phyloP scores from a whole-genome alignment of 2,113 vertebrate genomes.

The Sakesphorus luctuosus region DNA sequence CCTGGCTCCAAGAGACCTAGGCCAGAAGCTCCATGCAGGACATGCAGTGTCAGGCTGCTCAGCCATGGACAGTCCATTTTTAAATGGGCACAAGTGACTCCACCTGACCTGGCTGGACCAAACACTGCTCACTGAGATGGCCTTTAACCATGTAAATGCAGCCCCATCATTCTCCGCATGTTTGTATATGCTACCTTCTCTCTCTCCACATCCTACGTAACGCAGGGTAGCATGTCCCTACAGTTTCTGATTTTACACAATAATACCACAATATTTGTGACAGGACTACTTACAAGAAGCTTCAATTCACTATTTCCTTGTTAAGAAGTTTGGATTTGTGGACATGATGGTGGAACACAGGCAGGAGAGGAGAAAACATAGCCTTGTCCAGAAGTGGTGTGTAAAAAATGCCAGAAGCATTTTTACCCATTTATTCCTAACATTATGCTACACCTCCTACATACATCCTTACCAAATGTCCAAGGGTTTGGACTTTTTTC shows the following conservation, averaged over 20 bases:
- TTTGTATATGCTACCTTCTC: background rate
- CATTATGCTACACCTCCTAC: background rate
- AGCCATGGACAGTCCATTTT: background rate
- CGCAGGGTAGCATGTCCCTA: background rate
- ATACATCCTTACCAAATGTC: background rate
- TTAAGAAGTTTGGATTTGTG: background rate
- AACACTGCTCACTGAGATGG: background rate
- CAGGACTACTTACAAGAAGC: background rate
- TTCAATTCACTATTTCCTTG: background rate
- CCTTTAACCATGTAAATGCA: background rate
- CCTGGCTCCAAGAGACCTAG: background rate
- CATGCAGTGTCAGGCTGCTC: rapidly evolving
- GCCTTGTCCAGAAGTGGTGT: background rate
- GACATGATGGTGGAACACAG: background rate
- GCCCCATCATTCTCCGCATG: too few relatives aligned
- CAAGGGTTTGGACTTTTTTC: background rate
- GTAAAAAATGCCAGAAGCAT: background rate
- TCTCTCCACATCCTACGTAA: background rate
- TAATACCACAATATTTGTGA: background rate
- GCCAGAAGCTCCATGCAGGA: background rate
- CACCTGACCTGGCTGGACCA: background rate
- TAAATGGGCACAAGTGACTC: background rate
- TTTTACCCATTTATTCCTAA: background rate
- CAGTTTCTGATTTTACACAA: background rate
- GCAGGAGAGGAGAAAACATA: background rate